Evolutionary conservation across 2,797 vertebrate genomes (phyloP).

Genomic region (Myotis myotis): DNA sequence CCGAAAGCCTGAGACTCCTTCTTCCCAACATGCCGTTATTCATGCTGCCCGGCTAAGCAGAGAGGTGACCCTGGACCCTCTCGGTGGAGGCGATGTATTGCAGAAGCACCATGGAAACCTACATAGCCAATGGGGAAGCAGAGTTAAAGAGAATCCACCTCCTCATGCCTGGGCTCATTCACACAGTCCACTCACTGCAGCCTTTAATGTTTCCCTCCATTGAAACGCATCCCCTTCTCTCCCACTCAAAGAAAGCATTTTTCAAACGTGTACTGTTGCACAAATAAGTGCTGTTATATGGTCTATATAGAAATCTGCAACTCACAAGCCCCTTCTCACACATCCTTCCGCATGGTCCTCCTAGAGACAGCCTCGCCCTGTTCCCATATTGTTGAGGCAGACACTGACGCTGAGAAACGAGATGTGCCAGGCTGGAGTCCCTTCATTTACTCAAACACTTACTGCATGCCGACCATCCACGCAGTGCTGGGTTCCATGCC

Average conservation of each 20-base stretch:
- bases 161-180: neutral
- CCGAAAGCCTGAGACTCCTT: neutral
- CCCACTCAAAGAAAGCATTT: neutral
- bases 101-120: neutral
- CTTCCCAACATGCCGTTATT: neutral
- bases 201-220: neutral
- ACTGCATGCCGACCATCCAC: neutral
- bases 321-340: neutral
- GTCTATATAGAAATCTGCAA: conserved; percentile 13
- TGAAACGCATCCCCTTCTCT: neutral
- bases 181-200: neutral
- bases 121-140: neutral
- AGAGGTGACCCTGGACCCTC: neutral
- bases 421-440: neutral
- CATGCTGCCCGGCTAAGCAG: neutral
- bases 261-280: neutral
- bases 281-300: neutral
- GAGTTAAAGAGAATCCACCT: neutral
- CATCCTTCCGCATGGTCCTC: neutral
- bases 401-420: neutral
- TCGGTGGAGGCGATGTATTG: neutral
- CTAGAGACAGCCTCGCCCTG: neutral
- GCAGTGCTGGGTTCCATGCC: neutral
- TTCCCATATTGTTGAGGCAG: neutral
- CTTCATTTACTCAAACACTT: neutral